Conservation (phyloP, 2,888 invertebrate genomes). For the Rhaphigaster nebulosa region DNA sequence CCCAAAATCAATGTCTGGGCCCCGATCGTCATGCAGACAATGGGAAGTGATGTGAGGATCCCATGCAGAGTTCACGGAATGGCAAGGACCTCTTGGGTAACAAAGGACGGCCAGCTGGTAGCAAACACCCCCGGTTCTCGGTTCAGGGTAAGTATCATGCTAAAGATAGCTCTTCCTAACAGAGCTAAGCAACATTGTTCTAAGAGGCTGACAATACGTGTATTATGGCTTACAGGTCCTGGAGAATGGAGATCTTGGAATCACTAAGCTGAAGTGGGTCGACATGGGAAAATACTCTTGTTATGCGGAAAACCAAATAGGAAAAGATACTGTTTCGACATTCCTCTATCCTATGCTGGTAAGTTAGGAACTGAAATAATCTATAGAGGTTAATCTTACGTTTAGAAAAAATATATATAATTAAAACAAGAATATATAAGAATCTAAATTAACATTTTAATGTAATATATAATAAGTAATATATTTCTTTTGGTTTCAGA, state of each 20-base stretch:
- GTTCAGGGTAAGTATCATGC: conserved; percentile 70
- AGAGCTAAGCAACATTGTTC: not conserved
- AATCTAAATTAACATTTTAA: no score
- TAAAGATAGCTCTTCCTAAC: not conserved
- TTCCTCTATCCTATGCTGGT: conserved; percentile 79
- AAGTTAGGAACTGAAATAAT: conserved; percentile 1
- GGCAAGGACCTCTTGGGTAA: conserved; percentile 78
- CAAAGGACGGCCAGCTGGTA: conserved; percentile 72
- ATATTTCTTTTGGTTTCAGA: conserved; percentile 29
- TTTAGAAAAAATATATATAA: not conserved
- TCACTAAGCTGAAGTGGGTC: conserved; percentile 79
- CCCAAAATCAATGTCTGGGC: conserved; percentile 72
- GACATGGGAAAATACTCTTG: conserved; percentile 90
- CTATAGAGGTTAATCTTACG: not conserved
- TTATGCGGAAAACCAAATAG: conserved; percentile 77
- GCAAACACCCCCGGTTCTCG: conserved; percentile 68
- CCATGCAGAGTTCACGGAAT: conserved; percentile 79
- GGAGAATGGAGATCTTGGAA: conserved; percentile 82
- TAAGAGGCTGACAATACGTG: not conserved
- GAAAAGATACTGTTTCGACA: conserved; percentile 75
- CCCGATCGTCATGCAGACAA: conserved; percentile 72
- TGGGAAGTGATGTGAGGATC: conserved; percentile 76
- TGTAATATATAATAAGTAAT: not conserved
- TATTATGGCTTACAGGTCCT: conserved; percentile 70
- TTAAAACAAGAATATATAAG: not conserved